Evolutionary conservation across 2,888 invertebrate genomes (phyloP).

Genomic region (Heliconius hortense): DNA sequence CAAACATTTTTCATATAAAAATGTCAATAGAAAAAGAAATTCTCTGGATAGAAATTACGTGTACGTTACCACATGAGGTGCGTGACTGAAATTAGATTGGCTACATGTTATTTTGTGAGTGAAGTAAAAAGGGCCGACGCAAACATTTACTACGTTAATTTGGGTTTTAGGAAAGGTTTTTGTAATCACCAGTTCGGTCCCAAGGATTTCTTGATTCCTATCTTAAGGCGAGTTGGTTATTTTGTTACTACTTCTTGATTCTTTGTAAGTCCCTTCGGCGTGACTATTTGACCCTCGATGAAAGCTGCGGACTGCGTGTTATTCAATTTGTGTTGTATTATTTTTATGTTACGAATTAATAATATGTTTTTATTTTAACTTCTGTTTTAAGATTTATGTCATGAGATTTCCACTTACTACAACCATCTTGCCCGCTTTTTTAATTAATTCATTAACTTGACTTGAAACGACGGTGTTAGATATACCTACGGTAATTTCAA

Average conservation of each 20-base stretch:
- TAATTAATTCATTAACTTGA: too few species aligned
- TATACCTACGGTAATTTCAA: too few species aligned
- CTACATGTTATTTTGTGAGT: conserved; percentile 9
- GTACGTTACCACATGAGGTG: conserved; percentile 22
- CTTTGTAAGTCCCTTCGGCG: conserved; percentile 15
- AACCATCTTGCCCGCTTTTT: too few species aligned
- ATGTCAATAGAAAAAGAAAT: not conserved
- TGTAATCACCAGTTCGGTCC: conserved; percentile 14
- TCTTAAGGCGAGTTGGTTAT: conserved; percentile 28
- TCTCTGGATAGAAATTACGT: conserved; percentile 18
- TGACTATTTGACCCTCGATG: conserved; percentile 21
- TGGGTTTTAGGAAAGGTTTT: conserved; percentile 13
- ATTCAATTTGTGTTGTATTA: conserved; percentile 14
- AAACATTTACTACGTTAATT: conserved; percentile 19
- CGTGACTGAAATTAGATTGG: conserved; percentile 32
- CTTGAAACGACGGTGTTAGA: too few species aligned
- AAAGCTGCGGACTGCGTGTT: conserved; percentile 2
- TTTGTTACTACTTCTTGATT: conserved; percentile 34
- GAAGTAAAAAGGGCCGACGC: conserved; percentile 14
- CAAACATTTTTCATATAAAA: conserved; percentile 3
- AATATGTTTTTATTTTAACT: not conserved
- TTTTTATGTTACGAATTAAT: not conserved
- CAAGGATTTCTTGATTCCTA: conserved; percentile 20
- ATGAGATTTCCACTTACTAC: too few species aligned
- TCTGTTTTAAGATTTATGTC: not conserved